A percentile compares a stretch with the other conserved stretches of the same genome.
Conservation (phyloP, 2,113 vertebrate species). For the Bothrops jararaca region DNA sequence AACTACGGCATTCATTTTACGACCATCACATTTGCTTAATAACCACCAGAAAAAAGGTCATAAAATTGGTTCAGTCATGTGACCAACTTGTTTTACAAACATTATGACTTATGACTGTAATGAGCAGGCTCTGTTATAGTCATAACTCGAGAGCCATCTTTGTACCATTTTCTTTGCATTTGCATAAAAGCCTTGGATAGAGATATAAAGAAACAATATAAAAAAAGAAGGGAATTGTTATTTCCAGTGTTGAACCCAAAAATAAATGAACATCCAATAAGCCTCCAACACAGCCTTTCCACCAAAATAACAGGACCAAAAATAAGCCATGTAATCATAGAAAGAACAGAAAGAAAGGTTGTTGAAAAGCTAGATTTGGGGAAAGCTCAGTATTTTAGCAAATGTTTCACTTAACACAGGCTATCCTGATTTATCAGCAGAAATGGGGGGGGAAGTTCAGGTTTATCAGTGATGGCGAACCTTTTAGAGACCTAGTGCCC, state of each 20-base stretch:
- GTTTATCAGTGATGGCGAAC: rapidly evolving
- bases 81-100: not conserved
- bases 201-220: conserved; percentile 2
- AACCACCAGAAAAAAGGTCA: not conserved
- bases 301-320: not conserved
- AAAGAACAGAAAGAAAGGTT: not conserved
- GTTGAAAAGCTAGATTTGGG: not conserved
- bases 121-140: no score
- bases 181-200: not conserved
- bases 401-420: not conserved
- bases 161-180: not conserved
- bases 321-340: not conserved
- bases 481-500: no score
- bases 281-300: not conserved
- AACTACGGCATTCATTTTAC: no score
- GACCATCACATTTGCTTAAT: no score
- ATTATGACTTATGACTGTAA: no score
- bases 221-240: conserved; percentile 3
- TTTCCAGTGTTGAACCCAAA: conserved; percentile 8
- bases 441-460: not conserved
- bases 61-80: not conserved
- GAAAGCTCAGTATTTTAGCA: not conserved
- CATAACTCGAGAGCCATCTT: no score
- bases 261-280: not conserved
- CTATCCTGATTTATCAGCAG: not conserved